phyloP scores from a whole-genome alignment of 2,113 vertebrate species.

The Dendropsophus ebraccatus region DNA sequence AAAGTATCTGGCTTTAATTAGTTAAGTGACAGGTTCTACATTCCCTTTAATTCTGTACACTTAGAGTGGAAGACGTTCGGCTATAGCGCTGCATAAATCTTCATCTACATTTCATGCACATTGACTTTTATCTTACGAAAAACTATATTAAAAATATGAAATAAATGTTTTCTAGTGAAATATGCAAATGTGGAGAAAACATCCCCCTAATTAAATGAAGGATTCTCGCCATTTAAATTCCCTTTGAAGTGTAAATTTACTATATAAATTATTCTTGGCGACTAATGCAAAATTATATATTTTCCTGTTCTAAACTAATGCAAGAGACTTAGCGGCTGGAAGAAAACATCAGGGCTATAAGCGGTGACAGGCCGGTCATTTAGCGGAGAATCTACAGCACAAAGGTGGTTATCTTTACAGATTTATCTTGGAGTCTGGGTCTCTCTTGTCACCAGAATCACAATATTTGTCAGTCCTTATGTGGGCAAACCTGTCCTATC shows the following conservation, averaged over 20 bases:
- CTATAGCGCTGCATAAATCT: conserved; percentile 2
- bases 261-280: conserved; percentile 26
- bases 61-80: not conserved
- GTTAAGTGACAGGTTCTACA: no score
- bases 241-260: conserved; percentile 47
- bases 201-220: conserved; percentile 33
- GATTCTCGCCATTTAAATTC: conserved; percentile 27
- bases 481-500: not conserved
- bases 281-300: conserved; percentile 42
- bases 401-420: conserved; percentile 6
- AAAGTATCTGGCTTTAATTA: no score
- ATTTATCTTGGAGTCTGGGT: not conserved
- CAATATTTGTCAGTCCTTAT: conserved; percentile 7
- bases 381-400: conserved; percentile 25
- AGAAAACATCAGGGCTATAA: not conserved
- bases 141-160: conserved; percentile 2
- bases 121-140: conserved; percentile 37
- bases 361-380: not conserved
- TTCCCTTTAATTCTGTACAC: not conserved
- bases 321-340: conserved; percentile 7
- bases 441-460: conserved; percentile 31
- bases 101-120: not conserved
- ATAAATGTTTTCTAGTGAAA: conserved; percentile 10
- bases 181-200: conserved; percentile 29
- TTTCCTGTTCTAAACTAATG: conserved; percentile 11